phyloP scores from a whole-genome alignment of 2,797 vertebrate genomes.

The Myotis daubentonii region DNA sequence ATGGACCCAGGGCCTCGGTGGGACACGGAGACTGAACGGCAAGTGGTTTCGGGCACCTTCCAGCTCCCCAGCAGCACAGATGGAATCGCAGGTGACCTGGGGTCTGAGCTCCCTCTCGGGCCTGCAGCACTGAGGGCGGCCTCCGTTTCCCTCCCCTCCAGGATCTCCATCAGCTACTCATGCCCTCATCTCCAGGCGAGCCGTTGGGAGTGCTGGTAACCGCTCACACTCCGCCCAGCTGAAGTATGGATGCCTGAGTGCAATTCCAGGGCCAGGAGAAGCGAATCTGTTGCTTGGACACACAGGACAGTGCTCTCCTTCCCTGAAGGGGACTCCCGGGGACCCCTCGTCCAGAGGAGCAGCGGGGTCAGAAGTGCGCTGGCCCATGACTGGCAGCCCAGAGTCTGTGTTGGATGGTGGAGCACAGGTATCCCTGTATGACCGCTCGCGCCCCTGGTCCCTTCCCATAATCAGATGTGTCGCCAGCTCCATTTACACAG shows the following conservation, averaged over 20 bases:
- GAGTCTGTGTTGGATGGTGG: background rate
- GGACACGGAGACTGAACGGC: background rate
- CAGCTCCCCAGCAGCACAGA: background rate
- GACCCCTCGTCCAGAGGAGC: background rate
- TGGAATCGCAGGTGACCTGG: background rate
- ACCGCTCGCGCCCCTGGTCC: fast-evolving
- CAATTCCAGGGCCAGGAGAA: no score
- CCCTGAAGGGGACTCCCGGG: background rate
- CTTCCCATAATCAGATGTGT: background rate
- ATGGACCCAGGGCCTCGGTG: background rate
- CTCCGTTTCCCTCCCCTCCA: background rate
- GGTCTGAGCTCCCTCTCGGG: background rate
- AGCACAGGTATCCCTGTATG: background rate
- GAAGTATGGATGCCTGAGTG: background rate
- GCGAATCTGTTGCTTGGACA: background rate
- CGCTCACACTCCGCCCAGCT: no score
- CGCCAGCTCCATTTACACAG: fast-evolving
- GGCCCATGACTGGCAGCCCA: background rate
- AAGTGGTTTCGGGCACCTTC: background rate
- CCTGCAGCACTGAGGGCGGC: no score
- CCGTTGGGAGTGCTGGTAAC: no score
- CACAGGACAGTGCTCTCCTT: background rate
- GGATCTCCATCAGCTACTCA: background rate
- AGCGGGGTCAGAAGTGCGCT: background rate
- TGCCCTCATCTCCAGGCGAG: background rate